Percentiles rank a stretch among this genome's conserved stretches.
Conservation (phyloP, 2,113 vertebrate genomes). For the Loxodonta africana region DNA sequence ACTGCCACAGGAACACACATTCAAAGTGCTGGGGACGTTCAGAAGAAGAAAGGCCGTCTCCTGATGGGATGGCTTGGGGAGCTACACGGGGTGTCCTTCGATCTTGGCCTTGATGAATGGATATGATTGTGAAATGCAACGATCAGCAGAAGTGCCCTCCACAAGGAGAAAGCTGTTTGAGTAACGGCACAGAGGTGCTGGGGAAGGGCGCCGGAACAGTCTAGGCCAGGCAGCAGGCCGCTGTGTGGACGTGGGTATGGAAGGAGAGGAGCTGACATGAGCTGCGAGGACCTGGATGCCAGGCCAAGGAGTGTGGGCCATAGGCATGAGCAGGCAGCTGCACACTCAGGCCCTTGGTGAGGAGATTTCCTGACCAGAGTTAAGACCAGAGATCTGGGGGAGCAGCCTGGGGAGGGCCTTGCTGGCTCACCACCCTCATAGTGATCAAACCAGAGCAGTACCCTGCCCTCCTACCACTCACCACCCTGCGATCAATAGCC, state of each 20-base stretch:
- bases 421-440: not conserved
- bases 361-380: not conserved
- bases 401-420: not conserved
- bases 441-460: not conserved
- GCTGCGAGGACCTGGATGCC: not conserved
- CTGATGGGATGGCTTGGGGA: constrained; percentile 59
- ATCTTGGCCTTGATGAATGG: constrained; percentile 73
- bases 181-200: not conserved
- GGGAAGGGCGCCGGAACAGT: not conserved
- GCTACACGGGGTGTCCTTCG: constrained; percentile 55
- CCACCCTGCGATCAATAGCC: not conserved
- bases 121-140: constrained; percentile 58
- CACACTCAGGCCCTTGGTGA: not conserved
- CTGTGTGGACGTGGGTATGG: rapidly evolving
- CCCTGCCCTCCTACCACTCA: not conserved
- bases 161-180: constrained; percentile 29
- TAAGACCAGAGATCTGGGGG: no score
- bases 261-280: not conserved
- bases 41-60: constrained; percentile 71
- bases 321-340: rapidly evolving
- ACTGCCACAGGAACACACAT: constrained; percentile 17
- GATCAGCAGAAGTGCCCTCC: constrained; percentile 71
- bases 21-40: constrained; percentile 55
- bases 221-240: rapidly evolving
- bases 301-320: not conserved